Evolutionary conservation across 2,797 vertebrate genomes (phyloP), one percentile per base, ranked within the genome.

Genomic region (Otolemur crassicaudatus): DNA sequence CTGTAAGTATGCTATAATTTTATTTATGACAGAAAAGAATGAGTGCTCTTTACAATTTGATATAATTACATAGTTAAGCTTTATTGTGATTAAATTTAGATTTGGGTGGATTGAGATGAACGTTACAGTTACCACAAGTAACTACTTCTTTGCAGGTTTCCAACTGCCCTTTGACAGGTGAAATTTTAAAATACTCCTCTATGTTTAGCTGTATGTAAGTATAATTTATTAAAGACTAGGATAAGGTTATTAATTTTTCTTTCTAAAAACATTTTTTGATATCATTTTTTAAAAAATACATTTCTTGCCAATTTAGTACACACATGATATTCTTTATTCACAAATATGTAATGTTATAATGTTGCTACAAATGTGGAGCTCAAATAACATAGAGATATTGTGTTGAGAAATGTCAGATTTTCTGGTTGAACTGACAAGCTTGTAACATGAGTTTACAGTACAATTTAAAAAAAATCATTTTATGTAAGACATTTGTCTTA

Each of bases 31-130:
- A 89, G 46, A 76, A 94, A 87, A 67, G 3, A 58, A 56, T 40
- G 73, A 69, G 0, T 79, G 25, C 58, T 7, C 73, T 1, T 89
- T 22, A 19, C 16, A 29, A 69, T 11, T 83, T 81, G 77, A 70
- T 87, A 46, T 9, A 90, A 70, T n/a, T 65, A 56, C 7, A 79
- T 53, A 76, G 14, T 46, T 88, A 88, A 72, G 13, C 23, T 85
- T 91, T 73, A 87, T n/a, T 91, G 29, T 61, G 29, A 83, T 67
- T 70, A 93, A 76, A 81, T 92, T 96, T 95, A 76, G 46, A 63
- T 53, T 82, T 94, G 34, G 27, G n/a, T 3, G 14, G 37, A 40
- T 88, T 92, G 29, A 87, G 20, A 40, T 75, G 22, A 96, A 31
- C 10, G 37, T 90, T 65, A 91, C n/a, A 34, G 65, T 67, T 79